Conservation (phyloP, 2,113 vertebrate genomes). For the Naja naja region DNA sequence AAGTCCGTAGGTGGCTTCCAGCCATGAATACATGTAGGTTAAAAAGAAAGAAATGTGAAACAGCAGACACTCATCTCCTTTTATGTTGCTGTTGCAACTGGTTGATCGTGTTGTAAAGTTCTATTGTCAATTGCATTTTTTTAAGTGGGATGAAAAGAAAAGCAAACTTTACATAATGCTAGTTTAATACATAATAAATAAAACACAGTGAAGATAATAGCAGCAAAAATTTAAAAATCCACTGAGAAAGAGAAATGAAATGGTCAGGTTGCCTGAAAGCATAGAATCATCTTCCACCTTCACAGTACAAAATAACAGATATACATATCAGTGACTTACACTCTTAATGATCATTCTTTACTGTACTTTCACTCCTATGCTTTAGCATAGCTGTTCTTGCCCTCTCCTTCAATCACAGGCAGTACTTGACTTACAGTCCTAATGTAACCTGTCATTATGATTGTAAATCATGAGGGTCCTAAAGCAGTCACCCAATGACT, state of each 20-base stretch:
- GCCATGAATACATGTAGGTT: background rate
- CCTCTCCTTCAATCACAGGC: background rate
- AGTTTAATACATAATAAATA: background rate
- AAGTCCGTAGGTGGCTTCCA: background rate
- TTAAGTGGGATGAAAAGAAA: background rate
- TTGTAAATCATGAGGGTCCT: background rate
- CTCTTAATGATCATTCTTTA: background rate
- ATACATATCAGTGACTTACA: background rate
- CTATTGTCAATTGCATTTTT: background rate
- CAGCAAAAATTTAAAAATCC: background rate
- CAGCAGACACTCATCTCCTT: background rate
- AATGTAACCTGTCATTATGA: background rate
- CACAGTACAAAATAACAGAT: background rate
- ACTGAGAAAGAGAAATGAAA: background rate
- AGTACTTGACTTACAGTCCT: background rate
- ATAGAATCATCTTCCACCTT: background rate
- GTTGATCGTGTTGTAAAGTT: background rate
- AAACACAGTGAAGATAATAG: background rate
- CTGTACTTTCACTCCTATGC: too few relatives aligned
- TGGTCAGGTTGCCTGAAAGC: background rate
- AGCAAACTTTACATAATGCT: background rate
- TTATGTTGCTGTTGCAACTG: background rate
- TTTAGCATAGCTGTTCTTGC: background rate
- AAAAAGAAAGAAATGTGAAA: background rate
- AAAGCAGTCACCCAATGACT: background rate